Conservation (phyloP, 2,888 invertebrate species). For the Drosophila eohydei region DNA sequence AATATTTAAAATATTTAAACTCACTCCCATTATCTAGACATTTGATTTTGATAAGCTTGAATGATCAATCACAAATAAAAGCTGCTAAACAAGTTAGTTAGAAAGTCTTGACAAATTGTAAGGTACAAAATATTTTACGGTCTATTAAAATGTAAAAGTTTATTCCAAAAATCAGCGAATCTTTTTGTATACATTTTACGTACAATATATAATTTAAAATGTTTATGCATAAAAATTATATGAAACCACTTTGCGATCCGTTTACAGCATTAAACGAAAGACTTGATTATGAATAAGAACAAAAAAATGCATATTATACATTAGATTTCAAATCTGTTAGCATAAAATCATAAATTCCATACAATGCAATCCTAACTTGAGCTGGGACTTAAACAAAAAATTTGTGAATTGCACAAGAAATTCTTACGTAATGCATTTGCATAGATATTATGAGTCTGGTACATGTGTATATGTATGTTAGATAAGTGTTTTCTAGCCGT, state of each 20-base stretch:
- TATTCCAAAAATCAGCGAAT: constrained; percentile 65
- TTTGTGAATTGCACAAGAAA: constrained; percentile 70
- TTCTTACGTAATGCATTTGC: constrained; percentile 64
- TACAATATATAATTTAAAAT: constrained; percentile 36
- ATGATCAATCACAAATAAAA: neutral
- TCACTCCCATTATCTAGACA: neutral
- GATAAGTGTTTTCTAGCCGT: constrained; percentile 37
- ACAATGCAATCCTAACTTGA: constrained; percentile 30
- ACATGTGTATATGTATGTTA: constrained; percentile 24
- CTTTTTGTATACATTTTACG: constrained; percentile 46
- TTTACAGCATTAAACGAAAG: constrained; percentile 27
- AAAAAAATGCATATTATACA: constrained; percentile 24
- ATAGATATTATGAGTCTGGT: constrained; percentile 32
- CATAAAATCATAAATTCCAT: constrained; percentile 36
- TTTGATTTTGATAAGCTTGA: neutral
- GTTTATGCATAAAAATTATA: constrained; percentile 36
- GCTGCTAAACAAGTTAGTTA: too few relatives aligned
- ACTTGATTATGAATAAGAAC: constrained; percentile 13
- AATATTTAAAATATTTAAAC: neutral
- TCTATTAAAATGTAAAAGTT: constrained; percentile 64
- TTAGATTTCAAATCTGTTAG: constrained; percentile 62
- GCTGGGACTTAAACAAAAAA: constrained; percentile 31
- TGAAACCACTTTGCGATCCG: constrained; percentile 52
- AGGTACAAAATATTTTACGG: too few relatives aligned
- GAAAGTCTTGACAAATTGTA: too few relatives aligned